A percentile compares a stretch with the other conserved stretches of the same genome.
Conservation (phyloP, 2,888 invertebrate genomes). For the Bedellia somnulentella region DNA sequence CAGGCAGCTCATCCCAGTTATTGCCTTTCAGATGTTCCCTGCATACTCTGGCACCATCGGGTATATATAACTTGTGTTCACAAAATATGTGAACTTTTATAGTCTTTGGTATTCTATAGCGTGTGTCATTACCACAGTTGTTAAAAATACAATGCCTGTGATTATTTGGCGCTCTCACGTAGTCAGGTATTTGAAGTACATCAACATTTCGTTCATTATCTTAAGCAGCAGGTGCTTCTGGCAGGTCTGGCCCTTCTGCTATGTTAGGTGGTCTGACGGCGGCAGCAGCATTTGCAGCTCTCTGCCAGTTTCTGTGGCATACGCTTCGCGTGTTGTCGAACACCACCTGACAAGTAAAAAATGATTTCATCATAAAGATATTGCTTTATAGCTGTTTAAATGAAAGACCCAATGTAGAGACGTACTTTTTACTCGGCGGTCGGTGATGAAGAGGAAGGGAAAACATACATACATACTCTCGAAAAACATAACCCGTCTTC, state of each 20-base stretch:
- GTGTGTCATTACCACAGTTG: too few species aligned
- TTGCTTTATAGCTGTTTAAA: too few species aligned
- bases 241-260: not conserved
- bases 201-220: not conserved
- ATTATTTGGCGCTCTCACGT: constrained; percentile 7
- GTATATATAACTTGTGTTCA: constrained; percentile 5
- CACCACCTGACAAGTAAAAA: too few species aligned
- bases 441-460: too few species aligned
- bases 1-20: constrained; percentile 7
- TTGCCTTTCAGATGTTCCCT: constrained; percentile 2
- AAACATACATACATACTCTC: too few species aligned
- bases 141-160: constrained; percentile 8
- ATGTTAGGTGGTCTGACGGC: too few species aligned
- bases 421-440: too few species aligned
- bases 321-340: not conserved
- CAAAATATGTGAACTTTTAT: too few species aligned
- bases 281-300: constrained; percentile 1
- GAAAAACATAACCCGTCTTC: too few species aligned
- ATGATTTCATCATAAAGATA: too few species aligned
- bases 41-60: constrained; percentile 6
- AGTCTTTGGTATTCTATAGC: too few species aligned
- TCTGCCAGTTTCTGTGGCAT: constrained; percentile 5
- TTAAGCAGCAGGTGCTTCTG: not conserved
- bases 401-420: too few species aligned
- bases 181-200: constrained; percentile 3